phyloP scores from a whole-genome alignment of 2,797 vertebrate genomes.

The Sebastes glaucus region DNA sequence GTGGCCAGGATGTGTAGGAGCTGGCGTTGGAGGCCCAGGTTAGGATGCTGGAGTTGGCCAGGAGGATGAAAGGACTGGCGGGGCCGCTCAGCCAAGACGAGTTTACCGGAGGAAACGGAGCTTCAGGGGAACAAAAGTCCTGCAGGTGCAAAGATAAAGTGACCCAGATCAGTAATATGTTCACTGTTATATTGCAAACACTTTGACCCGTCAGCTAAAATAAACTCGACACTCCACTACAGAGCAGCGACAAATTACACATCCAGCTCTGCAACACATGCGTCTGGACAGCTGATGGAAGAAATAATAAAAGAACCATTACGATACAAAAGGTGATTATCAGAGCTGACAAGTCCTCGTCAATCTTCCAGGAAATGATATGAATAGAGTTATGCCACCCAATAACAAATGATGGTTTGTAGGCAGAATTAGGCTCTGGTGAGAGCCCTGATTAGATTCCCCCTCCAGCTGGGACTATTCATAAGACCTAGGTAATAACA shows the following conservation, averaged over 20 bases:
- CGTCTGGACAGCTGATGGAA: background rate
- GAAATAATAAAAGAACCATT: slow-evolving; percentile 6
- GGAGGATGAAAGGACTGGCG: slow-evolving; percentile 76
- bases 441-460: slow-evolving; percentile 65
- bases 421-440: slow-evolving; percentile 52
- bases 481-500: slow-evolving; percentile 79
- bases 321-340: slow-evolving; percentile 21
- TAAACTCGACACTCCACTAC: background rate
- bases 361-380: slow-evolving; percentile 41
- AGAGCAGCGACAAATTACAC: slow-evolving; percentile 4
- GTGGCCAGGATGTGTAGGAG: slow-evolving; percentile 86
- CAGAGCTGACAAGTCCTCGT: slow-evolving; percentile 35
- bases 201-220: slow-evolving; percentile 13
- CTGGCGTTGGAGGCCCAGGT: slow-evolving; percentile 83
- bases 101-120: slow-evolving; percentile 74
- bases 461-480: slow-evolving; percentile 69
- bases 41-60: slow-evolving; percentile 86
- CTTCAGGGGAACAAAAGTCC: slow-evolving; percentile 81
- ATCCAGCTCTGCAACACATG: background rate
- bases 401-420: slow-evolving; percentile 58
- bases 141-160: slow-evolving; percentile 46
- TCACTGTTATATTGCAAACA: background rate
- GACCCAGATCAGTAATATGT: background rate
- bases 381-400: slow-evolving; percentile 27
- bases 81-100: slow-evolving; percentile 71